Evolutionary conservation across 2,888 invertebrate genomes (phyloP).

Genomic region (Phortica magna): DNA sequence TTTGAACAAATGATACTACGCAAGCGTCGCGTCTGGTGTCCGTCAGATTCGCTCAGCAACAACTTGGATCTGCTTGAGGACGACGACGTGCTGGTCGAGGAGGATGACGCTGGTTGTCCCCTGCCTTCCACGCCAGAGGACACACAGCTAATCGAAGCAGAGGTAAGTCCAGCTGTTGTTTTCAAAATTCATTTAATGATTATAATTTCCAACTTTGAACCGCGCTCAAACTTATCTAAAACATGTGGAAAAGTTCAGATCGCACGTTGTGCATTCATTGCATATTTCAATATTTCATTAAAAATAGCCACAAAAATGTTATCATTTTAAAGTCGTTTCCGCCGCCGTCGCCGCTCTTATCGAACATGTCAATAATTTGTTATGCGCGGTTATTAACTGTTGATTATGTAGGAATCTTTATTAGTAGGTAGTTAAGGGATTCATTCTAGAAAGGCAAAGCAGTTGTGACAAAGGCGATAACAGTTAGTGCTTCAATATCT

Average conservation of each 20-base stretch:
- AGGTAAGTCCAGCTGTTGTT: constrained; percentile 78
- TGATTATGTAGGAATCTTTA: no score
- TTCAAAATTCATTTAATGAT: background rate
- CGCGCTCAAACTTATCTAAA: background rate
- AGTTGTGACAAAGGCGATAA: background rate
- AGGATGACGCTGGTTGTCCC: constrained; percentile 90
- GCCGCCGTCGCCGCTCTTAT: no score
- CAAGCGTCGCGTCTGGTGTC: constrained; percentile 76
- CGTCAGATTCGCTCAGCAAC: constrained; percentile 74
- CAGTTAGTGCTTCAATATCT: background rate
- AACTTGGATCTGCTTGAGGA: constrained; percentile 75
- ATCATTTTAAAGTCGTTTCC: no score
- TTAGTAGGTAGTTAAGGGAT: no score
- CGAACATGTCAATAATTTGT: no score
- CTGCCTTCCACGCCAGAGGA: constrained; percentile 92
- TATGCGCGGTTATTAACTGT: no score
- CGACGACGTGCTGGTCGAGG: constrained; percentile 78
- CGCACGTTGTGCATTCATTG: background rate
- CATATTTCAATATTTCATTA: background rate
- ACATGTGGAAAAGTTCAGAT: background rate
- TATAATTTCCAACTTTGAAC: background rate
- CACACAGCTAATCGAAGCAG: constrained; percentile 89
- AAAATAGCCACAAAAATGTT: no score
- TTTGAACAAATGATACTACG: constrained; percentile 76
- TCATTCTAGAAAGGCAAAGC: background rate